Conservation (phyloP, 2,113 vertebrate species). For the Cygnus atratus region DNA sequence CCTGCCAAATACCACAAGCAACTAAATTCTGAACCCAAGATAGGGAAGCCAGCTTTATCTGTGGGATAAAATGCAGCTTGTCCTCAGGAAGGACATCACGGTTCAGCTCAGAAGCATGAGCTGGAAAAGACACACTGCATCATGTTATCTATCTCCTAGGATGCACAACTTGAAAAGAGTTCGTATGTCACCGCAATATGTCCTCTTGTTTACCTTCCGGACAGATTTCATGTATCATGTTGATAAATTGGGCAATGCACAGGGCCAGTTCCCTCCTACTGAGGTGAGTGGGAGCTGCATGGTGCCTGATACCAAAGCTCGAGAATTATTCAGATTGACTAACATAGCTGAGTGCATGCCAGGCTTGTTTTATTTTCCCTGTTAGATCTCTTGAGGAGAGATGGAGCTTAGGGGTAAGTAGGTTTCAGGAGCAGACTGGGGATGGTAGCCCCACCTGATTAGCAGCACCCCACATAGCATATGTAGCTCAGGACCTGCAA, state of each 20-base stretch:
- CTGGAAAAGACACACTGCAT: constrained; percentile 19
- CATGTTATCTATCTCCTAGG: constrained; percentile 48
- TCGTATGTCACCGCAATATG: not conserved
- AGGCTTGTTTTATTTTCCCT: constrained; percentile 26
- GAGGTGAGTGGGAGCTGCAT: constrained; percentile 40
- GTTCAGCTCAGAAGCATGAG: not conserved
- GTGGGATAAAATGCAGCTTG: not conserved
- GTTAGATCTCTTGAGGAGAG: not conserved
- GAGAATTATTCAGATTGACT: constrained; percentile 44
- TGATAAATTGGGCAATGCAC: constrained; percentile 40
- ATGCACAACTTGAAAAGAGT: constrained; percentile 53
- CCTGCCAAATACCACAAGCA: not conserved
- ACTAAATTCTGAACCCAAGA: not conserved
- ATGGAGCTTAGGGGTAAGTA: not conserved
- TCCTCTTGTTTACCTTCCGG: constrained; percentile 58
- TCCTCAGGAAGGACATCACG: constrained; percentile 29
- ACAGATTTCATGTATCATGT: constrained; percentile 50
- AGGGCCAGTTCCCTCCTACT: constrained; percentile 37
- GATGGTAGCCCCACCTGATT: not conserved
- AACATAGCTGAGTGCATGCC: not conserved
- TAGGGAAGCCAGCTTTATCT: not conserved
- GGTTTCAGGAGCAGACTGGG: not conserved
- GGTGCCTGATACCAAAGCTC: constrained; percentile 48
- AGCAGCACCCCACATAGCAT: not conserved
- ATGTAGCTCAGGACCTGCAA: not conserved